Conservation (phyloP, 2,888 invertebrate genomes). For the Phyllotreta striolata region DNA sequence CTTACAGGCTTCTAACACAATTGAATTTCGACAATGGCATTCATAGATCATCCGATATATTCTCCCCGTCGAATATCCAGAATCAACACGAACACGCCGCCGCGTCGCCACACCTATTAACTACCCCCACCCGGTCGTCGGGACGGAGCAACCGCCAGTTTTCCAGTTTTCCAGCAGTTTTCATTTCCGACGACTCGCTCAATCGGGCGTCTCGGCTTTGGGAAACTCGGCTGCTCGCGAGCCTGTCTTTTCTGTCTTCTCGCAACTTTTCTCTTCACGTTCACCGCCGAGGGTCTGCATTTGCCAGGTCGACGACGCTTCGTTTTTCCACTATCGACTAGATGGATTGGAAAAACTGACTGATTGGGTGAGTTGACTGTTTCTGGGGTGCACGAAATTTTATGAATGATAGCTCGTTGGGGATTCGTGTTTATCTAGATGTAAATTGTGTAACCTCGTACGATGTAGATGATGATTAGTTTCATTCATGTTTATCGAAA, state of each 20-base stretch:
- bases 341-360: slow-evolving; percentile 1
- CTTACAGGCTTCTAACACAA: too few relatives aligned
- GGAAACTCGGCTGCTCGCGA: slow-evolving; percentile 13
- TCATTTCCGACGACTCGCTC: slow-evolving; percentile 15
- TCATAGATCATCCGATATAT: not conserved
- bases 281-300: slow-evolving; percentile 22
- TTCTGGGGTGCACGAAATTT: too few relatives aligned
- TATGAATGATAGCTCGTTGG: too few relatives aligned
- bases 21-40: too few relatives aligned
- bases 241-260: not conserved
- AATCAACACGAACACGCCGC: not conserved
- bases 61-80: not conserved
- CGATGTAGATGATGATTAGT: too few relatives aligned
- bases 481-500: too few relatives aligned
- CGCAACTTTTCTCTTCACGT: slow-evolving; percentile 8
- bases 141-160: slow-evolving; percentile 24
- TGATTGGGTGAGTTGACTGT: not conserved
- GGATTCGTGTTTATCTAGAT: too few relatives aligned
- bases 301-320: slow-evolving; percentile 23
- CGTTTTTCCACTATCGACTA: slow-evolving; percentile 10
- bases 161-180: slow-evolving; percentile 19
- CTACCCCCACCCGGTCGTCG: slow-evolving; percentile 13
- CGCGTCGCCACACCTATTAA: slow-evolving; percentile 26
- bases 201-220: slow-evolving; percentile 18
- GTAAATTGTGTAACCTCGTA: too few relatives aligned